Evolutionary conservation across 64 coral and sea anemone genomes (phyloP), one percentile per base, ranked within the genome.

Genomic region (Cladopsammia gracilis): DNA sequence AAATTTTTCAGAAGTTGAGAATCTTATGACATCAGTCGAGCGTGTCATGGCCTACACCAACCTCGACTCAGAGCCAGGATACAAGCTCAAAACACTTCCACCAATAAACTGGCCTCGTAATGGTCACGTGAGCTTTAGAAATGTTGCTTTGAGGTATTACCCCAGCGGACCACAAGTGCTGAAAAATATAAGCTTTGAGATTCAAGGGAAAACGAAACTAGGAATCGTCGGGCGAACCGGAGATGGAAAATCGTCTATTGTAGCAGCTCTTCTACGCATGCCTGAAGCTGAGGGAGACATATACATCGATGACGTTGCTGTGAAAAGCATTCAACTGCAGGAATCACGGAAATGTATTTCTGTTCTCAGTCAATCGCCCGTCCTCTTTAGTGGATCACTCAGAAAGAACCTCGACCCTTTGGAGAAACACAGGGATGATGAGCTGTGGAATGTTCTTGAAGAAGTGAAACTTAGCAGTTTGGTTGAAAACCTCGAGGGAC

Each of bases 171-270:
- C 82, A 5, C 44, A 52, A 70, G 82, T 86, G n/a, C 62, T 86
- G 10, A 86, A 86, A 25, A 52, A 70, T 50, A 22, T 86, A 45
- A 86, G 18, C 11, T 86, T 86, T 54, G 62, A 86, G 34, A 65
- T 86, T 20, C 42, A 70, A 25, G 43, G 43, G 24, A 51, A 25
- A 69, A 51, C 9, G 15, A 86, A 86, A 11, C 20, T 86, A 1
- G 82, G 82, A 50, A 86, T 86, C 10, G 62, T 70, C 1, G 82
- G 82, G 1, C 48, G 48, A 45, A 68, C 85, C 6, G 89, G 77
- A 58, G 78, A 60, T 19, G 89, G 90, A 16, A 93, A 93, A n/a
- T 93, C 91, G 5, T 93, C 91, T 78, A 54, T 93, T 11, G 73
- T 93, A 5, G 91, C 57, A 56, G 91, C 91, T 7, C 61, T 93